These are phyloP conservation scores for Neofelis nebulosa DNA, from an alignment of 2,113 vertebrate species.

Conservation along the genomic window DNA sequence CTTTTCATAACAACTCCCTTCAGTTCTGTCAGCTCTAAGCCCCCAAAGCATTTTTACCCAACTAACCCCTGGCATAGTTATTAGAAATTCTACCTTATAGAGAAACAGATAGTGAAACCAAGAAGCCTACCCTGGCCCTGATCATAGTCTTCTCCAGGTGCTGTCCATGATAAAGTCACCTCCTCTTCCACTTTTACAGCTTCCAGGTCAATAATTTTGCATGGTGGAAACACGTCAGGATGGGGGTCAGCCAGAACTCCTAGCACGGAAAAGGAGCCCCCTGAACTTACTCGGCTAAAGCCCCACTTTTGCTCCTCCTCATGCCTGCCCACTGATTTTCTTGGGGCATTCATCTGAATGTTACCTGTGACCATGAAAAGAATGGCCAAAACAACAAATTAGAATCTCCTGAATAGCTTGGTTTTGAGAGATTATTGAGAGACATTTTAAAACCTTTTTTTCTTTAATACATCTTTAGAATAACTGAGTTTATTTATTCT, in stretches of 20 bases:
- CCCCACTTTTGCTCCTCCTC: slow-evolving; percentile 51
- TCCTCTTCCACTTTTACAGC: slow-evolving; percentile 67
- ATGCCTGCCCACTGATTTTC: slow-evolving; percentile 41
- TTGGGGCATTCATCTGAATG: slow-evolving; percentile 82
- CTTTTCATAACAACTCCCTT: background rate
- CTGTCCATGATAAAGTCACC: slow-evolving; percentile 82
- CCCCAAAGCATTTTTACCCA: background rate
- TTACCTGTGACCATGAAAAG: slow-evolving; percentile 65
- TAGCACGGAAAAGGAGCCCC: slow-evolving; percentile 73
- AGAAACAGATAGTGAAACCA: background rate
- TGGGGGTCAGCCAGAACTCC: slow-evolving; percentile 37
- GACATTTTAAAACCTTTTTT: background rate
- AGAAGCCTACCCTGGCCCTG: slow-evolving; percentile 79
- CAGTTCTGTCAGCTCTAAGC: background rate
- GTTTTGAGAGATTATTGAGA: background rate
- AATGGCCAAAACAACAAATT: background rate
- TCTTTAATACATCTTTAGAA: background rate
- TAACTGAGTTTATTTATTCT: background rate
- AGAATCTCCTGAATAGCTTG: background rate
- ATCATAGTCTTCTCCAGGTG: slow-evolving; percentile 83
- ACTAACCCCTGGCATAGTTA: background rate
- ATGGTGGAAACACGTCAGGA: slow-evolving; percentile 79
- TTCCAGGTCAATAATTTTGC: slow-evolving; percentile 82
- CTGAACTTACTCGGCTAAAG: slow-evolving; percentile 78
- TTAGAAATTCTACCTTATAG: background rate